Base-by-base conservation (phyloP, 2,113 vertebrate species). In the Lycaon pictus region DNA sequence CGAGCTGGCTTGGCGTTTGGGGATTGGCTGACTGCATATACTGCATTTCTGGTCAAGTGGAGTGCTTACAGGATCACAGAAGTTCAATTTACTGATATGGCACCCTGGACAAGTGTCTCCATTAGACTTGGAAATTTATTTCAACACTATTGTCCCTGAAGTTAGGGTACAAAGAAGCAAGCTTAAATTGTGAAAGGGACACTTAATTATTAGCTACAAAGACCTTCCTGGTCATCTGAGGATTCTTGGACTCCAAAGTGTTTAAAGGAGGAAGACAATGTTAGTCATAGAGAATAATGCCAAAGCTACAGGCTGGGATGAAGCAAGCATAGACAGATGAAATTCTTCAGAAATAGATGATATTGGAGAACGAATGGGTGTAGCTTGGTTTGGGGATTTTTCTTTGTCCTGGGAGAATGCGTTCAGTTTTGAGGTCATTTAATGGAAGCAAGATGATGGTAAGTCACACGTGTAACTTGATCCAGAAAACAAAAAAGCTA, bases 391-490 rank as follows among this genome's bases (percentile, higher is more conserved):
- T 65, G n/a, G 17, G 82, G 62, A 63, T 35, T 90, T 88, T 83
- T 81, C 25, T 92, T 86, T 81, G 83, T 96, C 86, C 88, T 95
- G 71, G 60, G 29, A 97, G 83, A 74, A 13, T 16, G 74, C 35
- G 67, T 27, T 91, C 74, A 23, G 74, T 92, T 94, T 86, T 90
- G 85, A 97, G 29, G 23, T 97, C 77, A 88, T 93, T 77, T 83
- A 95, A 97, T 89, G 60, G 56, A 93, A 97, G 32, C 92, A 95
- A 94, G 91, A 91, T 94, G 91, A 77, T 53, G 11, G 55, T 32
- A 62, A 88, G 37, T 91, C 25, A 7, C 9, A 35, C 5, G 11
- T n/a, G 74, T 84, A 76, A 94, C 65, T 90, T 29, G 13, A 93
- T 91, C 60, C 76, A 55, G 77, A 88, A 29, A 94, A 55, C 1